Evolutionary conservation across 1,140 invertebrate genomes (phyloP).

Genomic region (Asbolus verrucosus): DNA sequence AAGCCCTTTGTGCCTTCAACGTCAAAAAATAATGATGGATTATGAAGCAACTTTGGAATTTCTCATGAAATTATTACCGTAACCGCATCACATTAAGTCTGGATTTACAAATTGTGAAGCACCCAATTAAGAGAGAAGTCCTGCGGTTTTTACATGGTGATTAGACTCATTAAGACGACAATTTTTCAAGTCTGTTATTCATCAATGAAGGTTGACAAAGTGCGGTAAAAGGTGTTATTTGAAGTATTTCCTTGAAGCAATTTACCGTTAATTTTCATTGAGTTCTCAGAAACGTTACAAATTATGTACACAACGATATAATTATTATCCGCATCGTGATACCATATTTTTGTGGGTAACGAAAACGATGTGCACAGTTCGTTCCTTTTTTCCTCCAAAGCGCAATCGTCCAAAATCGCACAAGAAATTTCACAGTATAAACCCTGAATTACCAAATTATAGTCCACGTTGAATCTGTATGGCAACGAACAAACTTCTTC

Average conservation of each 20-base stretch:
- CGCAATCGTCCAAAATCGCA: too few relatives aligned
- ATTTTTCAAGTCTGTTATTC: not conserved
- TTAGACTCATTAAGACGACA: not conserved
- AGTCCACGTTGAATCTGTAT: too few relatives aligned
- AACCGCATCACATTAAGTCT: too few relatives aligned
- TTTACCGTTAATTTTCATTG: not conserved
- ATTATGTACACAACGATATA: not conserved
- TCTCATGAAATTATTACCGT: too few relatives aligned
- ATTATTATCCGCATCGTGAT: not conserved
- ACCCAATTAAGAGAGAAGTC: too few relatives aligned
- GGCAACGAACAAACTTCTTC: not conserved
- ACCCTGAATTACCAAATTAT: too few relatives aligned
- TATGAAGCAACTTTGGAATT: too few relatives aligned
- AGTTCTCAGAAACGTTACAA: not conserved
- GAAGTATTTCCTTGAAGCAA: not conserved
- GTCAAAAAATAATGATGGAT: constrained; percentile 3
- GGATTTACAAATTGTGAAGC: too few relatives aligned
- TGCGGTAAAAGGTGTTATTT: not conserved
- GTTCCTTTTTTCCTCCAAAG: too few relatives aligned
- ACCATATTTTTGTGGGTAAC: too few relatives aligned
- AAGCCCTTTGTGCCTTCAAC: constrained; percentile 7
- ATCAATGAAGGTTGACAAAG: not conserved
- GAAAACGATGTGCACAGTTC: too few relatives aligned
- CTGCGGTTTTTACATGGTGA: not conserved
- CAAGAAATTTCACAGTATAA: too few relatives aligned